Evolutionary conservation across 2,113 vertebrate genomes (phyloP).

Genomic region (Cyprinodon brontotheroides): DNA sequence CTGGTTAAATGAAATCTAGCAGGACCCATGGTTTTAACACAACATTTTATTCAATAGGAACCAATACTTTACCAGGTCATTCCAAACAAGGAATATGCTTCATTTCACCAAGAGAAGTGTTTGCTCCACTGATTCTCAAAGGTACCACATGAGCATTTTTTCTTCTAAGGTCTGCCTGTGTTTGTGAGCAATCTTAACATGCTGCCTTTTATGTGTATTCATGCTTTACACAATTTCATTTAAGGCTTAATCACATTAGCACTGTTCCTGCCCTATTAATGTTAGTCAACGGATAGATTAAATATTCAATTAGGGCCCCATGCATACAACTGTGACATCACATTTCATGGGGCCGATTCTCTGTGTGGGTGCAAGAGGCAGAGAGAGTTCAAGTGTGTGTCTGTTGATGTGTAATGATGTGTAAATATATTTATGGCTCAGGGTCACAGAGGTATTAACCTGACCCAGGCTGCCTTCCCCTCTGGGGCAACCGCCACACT

Average conservation of each 20-base stretch:
- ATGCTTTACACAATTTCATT: constrained; percentile 61
- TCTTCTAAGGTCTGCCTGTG: constrained; percentile 20
- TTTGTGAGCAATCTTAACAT: constrained; percentile 12
- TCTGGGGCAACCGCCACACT: constrained; percentile 50
- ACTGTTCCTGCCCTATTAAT: constrained; percentile 59
- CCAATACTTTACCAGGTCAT: constrained; percentile 5
- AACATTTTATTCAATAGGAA: not conserved
- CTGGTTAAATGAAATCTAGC: not conserved
- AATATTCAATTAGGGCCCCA: constrained; percentile 64
- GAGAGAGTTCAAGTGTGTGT: constrained; percentile 40
- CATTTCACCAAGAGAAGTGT: constrained; percentile 66
- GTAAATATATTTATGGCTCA: constrained; percentile 80
- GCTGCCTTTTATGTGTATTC: constrained; percentile 43
- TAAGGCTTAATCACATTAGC: constrained; percentile 62
- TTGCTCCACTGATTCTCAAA: constrained; percentile 63
- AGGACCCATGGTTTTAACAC: no score
- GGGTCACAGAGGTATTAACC: constrained; percentile 74
- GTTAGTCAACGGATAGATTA: constrained; percentile 69
- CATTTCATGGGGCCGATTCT: constrained; percentile 6
- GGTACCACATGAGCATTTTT: not conserved
- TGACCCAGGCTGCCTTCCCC: constrained; percentile 61
- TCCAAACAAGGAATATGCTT: constrained; percentile 28
- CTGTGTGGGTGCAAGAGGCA: constrained; percentile 13
- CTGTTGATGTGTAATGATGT: constrained; percentile 75
- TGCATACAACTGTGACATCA: constrained; percentile 32